Conservation (phyloP, 2,888 invertebrate species). For the Agrotis clavis region DNA sequence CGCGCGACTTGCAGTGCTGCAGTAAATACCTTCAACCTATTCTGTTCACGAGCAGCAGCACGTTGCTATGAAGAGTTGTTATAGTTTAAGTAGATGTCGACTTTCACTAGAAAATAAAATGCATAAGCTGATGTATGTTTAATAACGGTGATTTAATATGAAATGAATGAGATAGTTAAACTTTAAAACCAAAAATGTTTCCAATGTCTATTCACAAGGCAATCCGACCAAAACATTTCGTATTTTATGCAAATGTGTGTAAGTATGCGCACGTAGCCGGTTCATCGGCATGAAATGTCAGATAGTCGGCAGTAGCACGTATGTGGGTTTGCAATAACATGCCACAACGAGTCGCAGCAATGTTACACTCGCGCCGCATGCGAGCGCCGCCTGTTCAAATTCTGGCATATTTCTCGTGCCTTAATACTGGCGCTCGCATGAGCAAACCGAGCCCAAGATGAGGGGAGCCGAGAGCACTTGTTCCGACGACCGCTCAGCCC, state of each 20-base stretch:
- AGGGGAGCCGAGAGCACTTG: conserved; percentile 71
- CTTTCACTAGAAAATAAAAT: not conserved
- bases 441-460: conserved; percentile 75
- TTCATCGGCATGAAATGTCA: conserved; percentile 90
- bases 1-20: too few species aligned
- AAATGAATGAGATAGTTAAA: conserved; percentile 12
- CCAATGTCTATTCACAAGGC: conserved; percentile 64
- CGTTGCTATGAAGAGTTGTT: too few species aligned
- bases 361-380: conserved; percentile 87
- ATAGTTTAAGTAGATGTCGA: not conserved
- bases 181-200: conserved; percentile 55
- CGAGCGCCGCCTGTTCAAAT: conserved; percentile 86
- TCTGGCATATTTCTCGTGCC: conserved; percentile 87
- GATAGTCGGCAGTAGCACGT: conserved; percentile 87
- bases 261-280: conserved; percentile 84
- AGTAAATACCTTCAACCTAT: too few species aligned
- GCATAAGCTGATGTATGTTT: not conserved
- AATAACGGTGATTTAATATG: conserved; percentile 1
- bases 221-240: conserved; percentile 73
- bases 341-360: conserved; percentile 89
- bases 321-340: conserved; percentile 91
- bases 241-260: conserved; percentile 79
- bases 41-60: too few species aligned
- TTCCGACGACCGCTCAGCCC: conserved; percentile 65
- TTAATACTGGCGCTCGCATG: conserved; percentile 73